These are phyloP conservation scores for Periphyllus acericola DNA, from an alignment of 2,888 invertebrate species.

Conservation along the genomic window DNA sequence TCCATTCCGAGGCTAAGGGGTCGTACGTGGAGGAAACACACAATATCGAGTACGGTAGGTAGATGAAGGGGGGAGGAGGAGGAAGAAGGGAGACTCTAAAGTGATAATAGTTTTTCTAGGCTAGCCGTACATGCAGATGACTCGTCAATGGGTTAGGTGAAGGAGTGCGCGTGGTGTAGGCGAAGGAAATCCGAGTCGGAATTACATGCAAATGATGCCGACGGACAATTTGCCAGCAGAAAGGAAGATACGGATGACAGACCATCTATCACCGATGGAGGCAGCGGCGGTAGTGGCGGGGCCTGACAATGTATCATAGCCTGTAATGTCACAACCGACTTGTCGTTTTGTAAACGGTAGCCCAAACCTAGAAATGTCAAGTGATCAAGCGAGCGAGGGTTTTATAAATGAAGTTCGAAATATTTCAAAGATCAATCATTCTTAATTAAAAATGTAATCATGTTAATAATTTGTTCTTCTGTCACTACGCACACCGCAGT, in stretches of 20 bases:
- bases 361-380: constrained; percentile 45
- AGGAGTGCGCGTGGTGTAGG: neutral
- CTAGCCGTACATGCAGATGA: neutral
- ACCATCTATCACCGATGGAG: constrained; percentile 46
- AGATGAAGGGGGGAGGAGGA: neutral
- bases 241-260: constrained; percentile 43
- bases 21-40: neutral
- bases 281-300: neutral
- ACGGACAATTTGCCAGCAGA: constrained; percentile 44
- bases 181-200: constrained; percentile 38
- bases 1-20: neutral
- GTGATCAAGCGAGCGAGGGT: constrained; percentile 33
- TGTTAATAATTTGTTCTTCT: neutral
- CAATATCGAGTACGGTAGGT: neutral
- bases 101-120: constrained; percentile 46
- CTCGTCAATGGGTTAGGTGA: constrained; percentile 1
- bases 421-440: constrained; percentile 38
- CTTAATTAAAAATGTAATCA: constrained; percentile 37
- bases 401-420: constrained; percentile 48
- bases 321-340: constrained; percentile 45
- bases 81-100: neutral
- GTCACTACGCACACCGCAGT: neutral
- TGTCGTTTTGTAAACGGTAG: constrained; percentile 49
- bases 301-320: constrained; percentile 51
- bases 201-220: constrained; percentile 55